Evolutionary conservation across 2,888 invertebrate genomes (phyloP), one percentile per base, ranked within the genome.

Genomic region (Folsomia manolachei): DNA sequence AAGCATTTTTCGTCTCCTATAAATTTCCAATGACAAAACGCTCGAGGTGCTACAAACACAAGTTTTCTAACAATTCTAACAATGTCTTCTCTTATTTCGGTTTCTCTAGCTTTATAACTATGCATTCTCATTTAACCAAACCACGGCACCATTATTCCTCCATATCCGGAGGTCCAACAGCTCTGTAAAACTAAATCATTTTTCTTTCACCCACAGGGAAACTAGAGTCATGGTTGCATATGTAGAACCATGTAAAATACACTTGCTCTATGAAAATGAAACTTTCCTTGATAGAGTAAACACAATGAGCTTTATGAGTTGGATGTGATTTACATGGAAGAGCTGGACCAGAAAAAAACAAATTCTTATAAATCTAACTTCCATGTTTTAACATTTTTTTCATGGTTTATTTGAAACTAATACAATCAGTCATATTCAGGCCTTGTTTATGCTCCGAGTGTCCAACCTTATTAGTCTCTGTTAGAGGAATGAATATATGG

Each of bases 21-120:
- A 79, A 79, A 79, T 78, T 79, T 79, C 77, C 77, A 79, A 78
- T 79, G 79, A 78, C 78, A 79, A 79, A 79, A 76, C 68, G 72
- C 79, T 78, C 72, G 72, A 71, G 78, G 79, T 78, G 75, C 76
- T 77, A 71, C 76, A 60, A 74, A 75, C 71, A 76, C 71, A 73
- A 74, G 74, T 79, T 79, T 79, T 73, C 75, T 69, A 78, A 79
- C 56, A 56, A 19, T 19, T 56, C 56, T 56, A 56, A 39, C 79
- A 78, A 79, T 78, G 71, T 65, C 25, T 52, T 53, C 61, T 51
- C 61, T 51, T 60, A 39, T 24, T 53, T 24, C 51, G 19, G 14
- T 14, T 66, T 39, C 66, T 52, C 66, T 51, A 11, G 2, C 27
- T 19, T n/a, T 39, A 27, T n/a, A 23, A 51, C 66, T 39, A 39